phyloP scores from a whole-genome alignment of 2,113 vertebrate species.

The Trogon surrucura region DNA sequence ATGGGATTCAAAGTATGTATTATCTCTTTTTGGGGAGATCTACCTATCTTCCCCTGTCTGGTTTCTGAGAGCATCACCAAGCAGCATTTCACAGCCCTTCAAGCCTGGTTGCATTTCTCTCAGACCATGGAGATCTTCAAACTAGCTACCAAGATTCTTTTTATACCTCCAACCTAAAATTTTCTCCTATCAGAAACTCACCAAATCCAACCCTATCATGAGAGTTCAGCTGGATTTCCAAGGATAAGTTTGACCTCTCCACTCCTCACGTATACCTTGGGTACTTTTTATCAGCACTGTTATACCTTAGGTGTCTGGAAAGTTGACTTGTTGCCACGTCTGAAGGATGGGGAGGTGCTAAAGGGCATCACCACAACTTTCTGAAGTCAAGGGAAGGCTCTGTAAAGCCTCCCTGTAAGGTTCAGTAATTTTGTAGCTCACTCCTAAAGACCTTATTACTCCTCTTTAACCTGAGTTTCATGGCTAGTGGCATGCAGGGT shows the following conservation, averaged over 20 bases:
- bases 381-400: background rate
- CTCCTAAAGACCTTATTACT: background rate
- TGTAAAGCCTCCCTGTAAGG: background rate
- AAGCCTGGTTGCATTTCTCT: background rate
- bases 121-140: fast-evolving
- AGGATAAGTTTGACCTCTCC: background rate
- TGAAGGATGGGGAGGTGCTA: background rate
- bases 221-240: background rate
- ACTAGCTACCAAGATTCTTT: background rate
- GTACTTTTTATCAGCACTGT: background rate
- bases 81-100: background rate
- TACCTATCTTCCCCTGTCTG: background rate
- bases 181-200: background rate
- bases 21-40: background rate
- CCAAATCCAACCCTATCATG: background rate
- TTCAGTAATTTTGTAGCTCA: background rate
- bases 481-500: background rate
- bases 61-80: background rate
- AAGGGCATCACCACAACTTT: background rate
- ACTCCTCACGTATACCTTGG: background rate
- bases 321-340: background rate
- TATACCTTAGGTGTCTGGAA: background rate
- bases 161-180: background rate
- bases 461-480: background rate
- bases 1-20: background rate